phyloP scores from a whole-genome alignment of 2,888 invertebrate genomes.

The Spisula subtruncata region DNA sequence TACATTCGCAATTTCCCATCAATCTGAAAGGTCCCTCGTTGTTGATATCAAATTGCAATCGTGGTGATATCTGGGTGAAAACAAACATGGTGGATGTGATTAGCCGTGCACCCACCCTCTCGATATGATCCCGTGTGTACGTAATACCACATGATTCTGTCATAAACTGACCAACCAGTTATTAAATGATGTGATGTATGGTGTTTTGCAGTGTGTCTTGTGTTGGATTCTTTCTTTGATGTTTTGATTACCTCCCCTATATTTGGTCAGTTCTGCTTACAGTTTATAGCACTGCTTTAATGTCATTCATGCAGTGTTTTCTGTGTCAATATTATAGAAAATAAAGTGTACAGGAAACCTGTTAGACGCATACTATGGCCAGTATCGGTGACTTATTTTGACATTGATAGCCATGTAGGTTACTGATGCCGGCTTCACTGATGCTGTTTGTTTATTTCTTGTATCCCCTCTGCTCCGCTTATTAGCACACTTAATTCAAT shows the following conservation, averaged over 20 bases:
- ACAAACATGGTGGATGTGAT: constrained; percentile 61
- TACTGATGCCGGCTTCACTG: too few species aligned
- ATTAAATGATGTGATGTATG: neutral
- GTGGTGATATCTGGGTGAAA: constrained; percentile 32
- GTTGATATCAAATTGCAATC: neutral
- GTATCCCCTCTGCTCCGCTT: too few species aligned
- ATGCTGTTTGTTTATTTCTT: too few species aligned
- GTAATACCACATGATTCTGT: neutral
- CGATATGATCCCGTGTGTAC: neutral
- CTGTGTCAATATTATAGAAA: too few species aligned
- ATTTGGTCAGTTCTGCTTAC: neutral
- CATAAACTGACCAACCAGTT: neutral
- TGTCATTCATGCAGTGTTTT: neutral
- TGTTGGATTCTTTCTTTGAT: neutral
- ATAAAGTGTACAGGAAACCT: too few species aligned
- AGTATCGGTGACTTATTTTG: too few species aligned
- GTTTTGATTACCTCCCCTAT: constrained; percentile 23
- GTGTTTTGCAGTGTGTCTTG: neutral
- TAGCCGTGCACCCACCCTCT: constrained; percentile 38
- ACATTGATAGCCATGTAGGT: too few species aligned
- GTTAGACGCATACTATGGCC: too few species aligned
- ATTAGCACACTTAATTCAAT: too few species aligned
- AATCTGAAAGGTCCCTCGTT: neutral
- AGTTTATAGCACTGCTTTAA: neutral
- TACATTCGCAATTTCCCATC: neutral